Percentiles rank a stretch among this genome's conserved stretches.
Evolutionary conservation across 2,797 vertebrate species (phyloP).

Genomic region (Aselliscus stoliczkanus): DNA sequence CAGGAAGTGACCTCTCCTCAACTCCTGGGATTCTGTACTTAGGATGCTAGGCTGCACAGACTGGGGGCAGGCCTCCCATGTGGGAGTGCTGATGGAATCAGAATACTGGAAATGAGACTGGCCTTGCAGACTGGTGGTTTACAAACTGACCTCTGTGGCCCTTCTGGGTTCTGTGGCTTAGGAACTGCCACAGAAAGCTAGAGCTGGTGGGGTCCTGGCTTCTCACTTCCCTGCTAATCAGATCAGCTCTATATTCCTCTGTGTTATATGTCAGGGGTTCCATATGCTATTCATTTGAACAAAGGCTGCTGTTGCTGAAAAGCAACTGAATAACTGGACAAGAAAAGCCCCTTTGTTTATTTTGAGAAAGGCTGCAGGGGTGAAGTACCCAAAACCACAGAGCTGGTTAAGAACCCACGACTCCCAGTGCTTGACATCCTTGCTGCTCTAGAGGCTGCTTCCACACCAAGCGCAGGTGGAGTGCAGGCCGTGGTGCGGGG

Average conservation of each 20-base stretch:
- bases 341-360: background rate
- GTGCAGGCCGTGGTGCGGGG: accelerated
- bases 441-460: background rate
- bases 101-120: background rate
- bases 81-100: background rate
- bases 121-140: background rate
- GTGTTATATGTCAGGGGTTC: background rate
- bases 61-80: background rate
- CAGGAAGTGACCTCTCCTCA: background rate
- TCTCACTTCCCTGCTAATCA: background rate
- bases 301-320: background rate
- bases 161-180: background rate
- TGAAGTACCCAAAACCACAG: background rate
- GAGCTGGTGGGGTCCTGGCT: background rate
- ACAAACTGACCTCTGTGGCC: background rate
- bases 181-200: background rate
- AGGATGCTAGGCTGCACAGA: background rate
- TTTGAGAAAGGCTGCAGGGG: background rate
- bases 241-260: background rate
- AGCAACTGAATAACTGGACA: background rate
- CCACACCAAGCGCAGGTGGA: background rate
- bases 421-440: background rate
- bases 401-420: background rate
- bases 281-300: background rate
- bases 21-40: background rate